These are phyloP conservation scores for Tachypleus tridentatus DNA, from an alignment of 1,140 invertebrate genomes.

Conservation along the genomic window DNA sequence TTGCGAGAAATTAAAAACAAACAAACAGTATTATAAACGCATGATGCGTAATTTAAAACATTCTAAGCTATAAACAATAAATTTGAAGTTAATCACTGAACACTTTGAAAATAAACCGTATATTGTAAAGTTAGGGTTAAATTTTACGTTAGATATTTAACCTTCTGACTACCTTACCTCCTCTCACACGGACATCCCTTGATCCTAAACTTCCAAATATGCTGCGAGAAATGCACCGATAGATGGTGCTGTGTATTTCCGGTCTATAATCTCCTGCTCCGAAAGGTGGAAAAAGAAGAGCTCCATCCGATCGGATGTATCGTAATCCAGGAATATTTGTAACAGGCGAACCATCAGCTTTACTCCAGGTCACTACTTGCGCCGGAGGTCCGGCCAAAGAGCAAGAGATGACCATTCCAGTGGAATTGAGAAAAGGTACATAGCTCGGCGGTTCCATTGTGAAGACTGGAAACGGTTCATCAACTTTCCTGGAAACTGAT, in stretches of 20 bases:
- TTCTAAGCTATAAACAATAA: too few relatives aligned
- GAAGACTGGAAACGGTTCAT: not conserved
- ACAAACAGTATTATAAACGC: too few relatives aligned
- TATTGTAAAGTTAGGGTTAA: too few relatives aligned
- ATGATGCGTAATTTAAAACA: too few relatives aligned
- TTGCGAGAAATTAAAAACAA: too few relatives aligned
- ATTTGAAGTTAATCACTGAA: too few relatives aligned
- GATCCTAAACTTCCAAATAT: conserved; percentile 30
- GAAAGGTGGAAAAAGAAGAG: conserved; percentile 32
- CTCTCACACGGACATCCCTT: conserved; percentile 29
- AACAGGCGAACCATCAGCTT: conserved; percentile 45
- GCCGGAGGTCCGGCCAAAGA: conserved; percentile 75
- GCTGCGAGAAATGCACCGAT: conserved; percentile 32
- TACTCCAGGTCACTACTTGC: conserved; percentile 70
- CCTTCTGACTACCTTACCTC: conserved; percentile 25
- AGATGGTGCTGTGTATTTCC: conserved; percentile 29
- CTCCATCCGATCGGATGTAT: conserved; percentile 41
- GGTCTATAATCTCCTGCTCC: conserved; percentile 23
- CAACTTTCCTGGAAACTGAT: too few relatives aligned
- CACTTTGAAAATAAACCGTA: too few relatives aligned
- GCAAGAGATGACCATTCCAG: conserved; percentile 81
- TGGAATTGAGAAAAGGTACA: conserved; percentile 41
- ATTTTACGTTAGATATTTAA: too few relatives aligned
- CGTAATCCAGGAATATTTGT: conserved; percentile 50
- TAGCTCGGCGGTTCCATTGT: conserved; percentile 8